These are phyloP conservation scores for Conistra vaccinii DNA, from an alignment of 2,888 invertebrate genomes.

Conservation along the genomic window DNA sequence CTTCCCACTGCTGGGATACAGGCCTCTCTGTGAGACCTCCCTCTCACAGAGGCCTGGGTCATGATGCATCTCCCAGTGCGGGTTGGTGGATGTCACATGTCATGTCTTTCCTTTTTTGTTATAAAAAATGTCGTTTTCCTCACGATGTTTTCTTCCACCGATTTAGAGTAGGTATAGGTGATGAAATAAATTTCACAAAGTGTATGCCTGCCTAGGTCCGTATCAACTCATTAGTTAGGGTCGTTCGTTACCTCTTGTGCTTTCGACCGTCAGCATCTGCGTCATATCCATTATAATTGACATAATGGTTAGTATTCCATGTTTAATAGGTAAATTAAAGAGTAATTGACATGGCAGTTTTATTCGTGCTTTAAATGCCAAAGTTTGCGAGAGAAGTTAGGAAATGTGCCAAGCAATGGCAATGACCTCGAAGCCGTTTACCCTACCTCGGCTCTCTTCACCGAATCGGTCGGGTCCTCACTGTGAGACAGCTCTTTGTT, in stretches of 20 bases:
- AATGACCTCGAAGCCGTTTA: too few relatives aligned
- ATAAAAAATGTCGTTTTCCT: background rate
- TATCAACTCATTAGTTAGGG: background rate
- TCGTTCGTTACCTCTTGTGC: background rate
- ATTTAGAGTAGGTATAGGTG: too few relatives aligned
- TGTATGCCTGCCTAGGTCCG: background rate
- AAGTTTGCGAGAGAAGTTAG: conserved; percentile 26
- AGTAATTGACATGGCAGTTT: conserved; percentile 29
- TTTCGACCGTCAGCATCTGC: background rate
- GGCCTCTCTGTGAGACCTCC: too few relatives aligned
- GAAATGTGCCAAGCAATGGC: conserved; percentile 36
- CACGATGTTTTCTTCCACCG: background rate
- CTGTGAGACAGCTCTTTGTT: too few relatives aligned
- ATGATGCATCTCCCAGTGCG: background rate
- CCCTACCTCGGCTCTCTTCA: too few relatives aligned
- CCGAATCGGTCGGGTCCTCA: too few relatives aligned
- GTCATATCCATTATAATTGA: background rate
- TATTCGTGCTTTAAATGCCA: conserved; percentile 5
- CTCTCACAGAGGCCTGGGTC: too few relatives aligned
- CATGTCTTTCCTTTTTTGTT: too few relatives aligned
- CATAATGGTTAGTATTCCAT: background rate
- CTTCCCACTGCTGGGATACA: background rate
- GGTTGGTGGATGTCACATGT: background rate
- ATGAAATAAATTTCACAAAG: background rate
- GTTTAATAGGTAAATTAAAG: conserved; percentile 7